phyloP scores from a whole-genome alignment of 2,888 invertebrate genomes.

The Cactoblastis cactorum region DNA sequence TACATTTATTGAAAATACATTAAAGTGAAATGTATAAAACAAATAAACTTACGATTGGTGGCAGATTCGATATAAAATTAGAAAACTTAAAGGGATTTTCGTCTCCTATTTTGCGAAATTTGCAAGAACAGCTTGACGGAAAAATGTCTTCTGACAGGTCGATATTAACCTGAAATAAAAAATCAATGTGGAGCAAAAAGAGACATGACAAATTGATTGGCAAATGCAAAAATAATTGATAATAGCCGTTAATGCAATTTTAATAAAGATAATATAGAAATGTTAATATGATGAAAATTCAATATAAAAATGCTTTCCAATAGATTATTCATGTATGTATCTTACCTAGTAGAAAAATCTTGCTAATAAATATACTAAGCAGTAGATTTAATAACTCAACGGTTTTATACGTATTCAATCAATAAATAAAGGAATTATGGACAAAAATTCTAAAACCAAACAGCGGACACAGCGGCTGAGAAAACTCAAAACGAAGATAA shows the following conservation, averaged over 20 bases:
- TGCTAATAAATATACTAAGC: constrained; percentile 19
- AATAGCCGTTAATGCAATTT: constrained; percentile 27
- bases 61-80: constrained; percentile 77
- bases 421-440: constrained; percentile 29
- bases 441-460: constrained; percentile 48
- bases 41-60: constrained; percentile 69
- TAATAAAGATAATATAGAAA: constrained; percentile 26
- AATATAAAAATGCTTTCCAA: constrained; percentile 17
- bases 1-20: neutral
- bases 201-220: constrained; percentile 24
- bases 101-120: constrained; percentile 79
- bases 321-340: constrained; percentile 17
- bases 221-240: constrained; percentile 20
- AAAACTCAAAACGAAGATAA: constrained; percentile 64
- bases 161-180: constrained; percentile 77
- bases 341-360: constrained; percentile 18
- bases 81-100: constrained; percentile 76
- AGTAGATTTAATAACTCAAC: constrained; percentile 26
- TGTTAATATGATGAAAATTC: constrained; percentile 14
- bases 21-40: constrained; percentile 3
- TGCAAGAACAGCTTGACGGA: constrained; percentile 61
- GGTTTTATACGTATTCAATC: constrained; percentile 32
- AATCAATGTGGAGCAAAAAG: constrained; percentile 62
- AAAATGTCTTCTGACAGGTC: constrained; percentile 78
- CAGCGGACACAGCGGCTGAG: constrained; percentile 63